Percentiles rank a stretch among this genome's conserved stretches.
These are phyloP conservation scores for Pterostichus madidus DNA, from an alignment of 2,888 invertebrate genomes.

Conservation along the genomic window DNA sequence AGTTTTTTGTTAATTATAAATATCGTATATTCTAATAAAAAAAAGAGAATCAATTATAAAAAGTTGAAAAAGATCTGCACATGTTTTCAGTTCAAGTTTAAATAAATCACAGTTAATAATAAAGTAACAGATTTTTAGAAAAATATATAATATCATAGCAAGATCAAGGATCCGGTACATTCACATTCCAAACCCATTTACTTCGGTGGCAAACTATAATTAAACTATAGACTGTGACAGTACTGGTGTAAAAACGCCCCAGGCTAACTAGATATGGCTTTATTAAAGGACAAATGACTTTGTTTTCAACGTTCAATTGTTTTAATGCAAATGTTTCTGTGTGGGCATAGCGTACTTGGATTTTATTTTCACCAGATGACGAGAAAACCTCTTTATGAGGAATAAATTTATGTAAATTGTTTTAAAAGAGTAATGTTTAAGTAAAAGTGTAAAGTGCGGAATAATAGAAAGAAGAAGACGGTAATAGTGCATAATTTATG, in stretches of 20 bases:
- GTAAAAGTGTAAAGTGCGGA: constrained; percentile 11
- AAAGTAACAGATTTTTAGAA: no score
- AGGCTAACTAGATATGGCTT: neutral
- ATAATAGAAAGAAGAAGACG: constrained; percentile 11
- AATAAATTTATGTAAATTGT: constrained; percentile 20
- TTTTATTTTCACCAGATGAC: constrained; percentile 18
- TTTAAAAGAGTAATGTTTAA: constrained; percentile 11
- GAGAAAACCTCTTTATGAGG: neutral
- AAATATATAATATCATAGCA: constrained; percentile 4
- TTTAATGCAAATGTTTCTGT: neutral
- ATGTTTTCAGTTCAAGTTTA: no score
- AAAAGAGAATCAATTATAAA: constrained; percentile 9
- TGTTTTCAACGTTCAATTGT: constrained; percentile 38
- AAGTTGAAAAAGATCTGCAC: neutral
- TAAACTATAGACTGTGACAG: neutral
- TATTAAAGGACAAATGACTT: constrained; percentile 24
- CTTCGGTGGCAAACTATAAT: constrained; percentile 11
- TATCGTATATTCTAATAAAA: neutral
- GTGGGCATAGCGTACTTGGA: neutral
- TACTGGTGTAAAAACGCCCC: neutral
- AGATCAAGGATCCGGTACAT: constrained; percentile 36
- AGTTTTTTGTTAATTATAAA: constrained; percentile 21
- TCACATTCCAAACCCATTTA: constrained; percentile 41
- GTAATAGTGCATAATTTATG: constrained; percentile 1
- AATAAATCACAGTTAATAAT: no score